Percentiles rank a stretch among this genome's conserved stretches.
These are phyloP conservation scores for Gallinago stenura DNA, from an alignment of 2,797 vertebrate genomes.

Conservation along the genomic window DNA sequence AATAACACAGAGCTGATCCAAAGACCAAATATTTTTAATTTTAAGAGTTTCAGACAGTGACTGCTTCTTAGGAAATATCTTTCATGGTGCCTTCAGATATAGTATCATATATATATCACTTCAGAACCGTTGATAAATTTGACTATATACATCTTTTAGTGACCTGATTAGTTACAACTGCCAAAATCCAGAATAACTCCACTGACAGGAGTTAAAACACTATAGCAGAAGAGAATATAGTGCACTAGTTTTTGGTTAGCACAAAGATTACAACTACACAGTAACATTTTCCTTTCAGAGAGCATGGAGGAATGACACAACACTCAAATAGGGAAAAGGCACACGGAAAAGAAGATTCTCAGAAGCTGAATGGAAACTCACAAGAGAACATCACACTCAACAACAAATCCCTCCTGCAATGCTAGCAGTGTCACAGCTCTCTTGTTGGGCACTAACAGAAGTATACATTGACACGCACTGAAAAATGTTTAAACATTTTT, in stretches of 20 bases:
- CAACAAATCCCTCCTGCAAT: not conserved
- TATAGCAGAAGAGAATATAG: not conserved
- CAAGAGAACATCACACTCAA: not conserved
- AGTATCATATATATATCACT: not conserved
- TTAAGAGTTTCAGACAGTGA: not conserved
- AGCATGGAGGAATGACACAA: not conserved
- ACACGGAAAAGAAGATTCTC: not conserved
- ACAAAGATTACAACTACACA: not conserved
- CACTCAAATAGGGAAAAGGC: not conserved
- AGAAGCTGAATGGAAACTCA: not conserved
- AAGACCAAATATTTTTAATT: not conserved
- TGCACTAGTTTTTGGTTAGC: not conserved
- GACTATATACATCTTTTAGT: not conserved
- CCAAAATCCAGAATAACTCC: not conserved
- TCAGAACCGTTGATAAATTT: not conserved
- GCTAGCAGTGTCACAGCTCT: not conserved
- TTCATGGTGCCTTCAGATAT: not conserved
- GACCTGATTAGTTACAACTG: not conserved
- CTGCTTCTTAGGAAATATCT: not conserved
- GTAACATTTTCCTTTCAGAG: not conserved
- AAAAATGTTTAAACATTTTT: not conserved
- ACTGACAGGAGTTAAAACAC: not conserved
- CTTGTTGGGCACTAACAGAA: not conserved
- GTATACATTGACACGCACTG: too few species aligned
- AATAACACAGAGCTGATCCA: not conserved